Evolutionary conservation across 2,888 invertebrate species (phyloP).

Genomic region (Melolontha melolontha): DNA sequence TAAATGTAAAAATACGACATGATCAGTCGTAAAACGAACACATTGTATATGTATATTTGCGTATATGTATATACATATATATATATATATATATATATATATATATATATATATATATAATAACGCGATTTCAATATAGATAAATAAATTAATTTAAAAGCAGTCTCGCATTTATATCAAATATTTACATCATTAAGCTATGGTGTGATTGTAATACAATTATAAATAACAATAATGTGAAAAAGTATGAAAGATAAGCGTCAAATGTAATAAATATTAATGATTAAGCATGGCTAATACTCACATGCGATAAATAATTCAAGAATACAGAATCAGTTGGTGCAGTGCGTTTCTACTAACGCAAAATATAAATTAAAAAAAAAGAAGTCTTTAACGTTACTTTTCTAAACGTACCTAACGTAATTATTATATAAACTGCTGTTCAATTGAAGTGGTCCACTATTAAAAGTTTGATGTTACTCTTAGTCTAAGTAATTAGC

Average conservation of each 20-base stretch:
- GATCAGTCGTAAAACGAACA: slow-evolving; percentile 53
- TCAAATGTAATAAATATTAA: too few species aligned
- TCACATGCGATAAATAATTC: too few species aligned
- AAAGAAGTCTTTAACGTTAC: too few species aligned
- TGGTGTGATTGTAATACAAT: slow-evolving; percentile 33
- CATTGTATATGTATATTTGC: slow-evolving; percentile 44
- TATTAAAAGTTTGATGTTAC: too few species aligned
- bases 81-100: slow-evolving; percentile 29
- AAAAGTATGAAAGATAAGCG: not conserved
- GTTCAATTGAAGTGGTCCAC: too few species aligned
- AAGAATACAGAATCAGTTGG: too few species aligned
- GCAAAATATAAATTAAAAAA: too few species aligned
- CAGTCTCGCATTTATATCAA: slow-evolving; percentile 41
- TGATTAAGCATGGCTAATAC: too few species aligned
- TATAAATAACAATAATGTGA: not conserved
- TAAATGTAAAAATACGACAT: slow-evolving; percentile 56
- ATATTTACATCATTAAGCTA: slow-evolving; percentile 41
- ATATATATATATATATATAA: slow-evolving; percentile 14
- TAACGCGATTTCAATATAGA: slow-evolving; percentile 38
- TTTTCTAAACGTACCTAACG: too few species aligned
- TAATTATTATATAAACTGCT: too few species aligned
- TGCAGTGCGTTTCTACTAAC: too few species aligned
- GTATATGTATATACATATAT: slow-evolving; percentile 12
- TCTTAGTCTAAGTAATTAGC: too few species aligned
- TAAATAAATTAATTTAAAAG: slow-evolving; percentile 42